A percentile compares a stretch with the other conserved stretches of the same genome.
These are phyloP conservation scores for Tetranychus piercei DNA, from an alignment of 2,888 invertebrate species.

Conservation along the genomic window DNA sequence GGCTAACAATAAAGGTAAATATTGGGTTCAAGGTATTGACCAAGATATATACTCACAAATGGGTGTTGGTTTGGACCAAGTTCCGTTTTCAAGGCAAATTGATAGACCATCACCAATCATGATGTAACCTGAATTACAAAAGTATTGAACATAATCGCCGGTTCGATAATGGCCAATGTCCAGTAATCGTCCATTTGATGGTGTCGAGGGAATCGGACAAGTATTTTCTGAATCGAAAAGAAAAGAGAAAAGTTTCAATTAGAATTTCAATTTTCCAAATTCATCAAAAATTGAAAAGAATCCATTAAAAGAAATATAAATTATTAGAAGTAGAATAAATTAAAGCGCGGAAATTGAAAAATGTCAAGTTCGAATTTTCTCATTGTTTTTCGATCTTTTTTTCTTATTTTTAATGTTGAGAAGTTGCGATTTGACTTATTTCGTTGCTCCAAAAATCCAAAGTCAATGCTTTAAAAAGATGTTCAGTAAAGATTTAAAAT, in stretches of 20 bases:
- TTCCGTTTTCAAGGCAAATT: constrained; percentile 67
- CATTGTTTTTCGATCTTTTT: no score
- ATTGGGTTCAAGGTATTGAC: neutral
- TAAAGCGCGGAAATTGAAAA: no score
- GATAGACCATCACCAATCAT: constrained; percentile 49
- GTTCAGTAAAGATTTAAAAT: no score
- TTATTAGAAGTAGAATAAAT: no score
- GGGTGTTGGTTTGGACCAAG: constrained; percentile 70
- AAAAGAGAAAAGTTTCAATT: neutral
- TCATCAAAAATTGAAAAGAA: no score
- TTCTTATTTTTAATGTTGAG: no score
- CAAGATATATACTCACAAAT: constrained; percentile 42
- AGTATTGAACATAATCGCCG: constrained; percentile 59
- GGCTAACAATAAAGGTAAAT: neutral
- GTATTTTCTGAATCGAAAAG: constrained; percentile 46
- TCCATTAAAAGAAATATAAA: no score
- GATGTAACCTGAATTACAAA: constrained; percentile 48
- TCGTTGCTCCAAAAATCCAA: no score
- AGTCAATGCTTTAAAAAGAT: no score
- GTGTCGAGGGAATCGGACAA: constrained; percentile 54
- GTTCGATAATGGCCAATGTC: constrained; percentile 47
- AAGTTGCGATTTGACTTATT: no score
- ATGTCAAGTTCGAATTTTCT: no score
- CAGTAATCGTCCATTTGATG: constrained; percentile 48
- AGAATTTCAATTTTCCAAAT: neutral